Conservation (phyloP, 2,888 invertebrate genomes). For the Artemia sinica region DNA sequence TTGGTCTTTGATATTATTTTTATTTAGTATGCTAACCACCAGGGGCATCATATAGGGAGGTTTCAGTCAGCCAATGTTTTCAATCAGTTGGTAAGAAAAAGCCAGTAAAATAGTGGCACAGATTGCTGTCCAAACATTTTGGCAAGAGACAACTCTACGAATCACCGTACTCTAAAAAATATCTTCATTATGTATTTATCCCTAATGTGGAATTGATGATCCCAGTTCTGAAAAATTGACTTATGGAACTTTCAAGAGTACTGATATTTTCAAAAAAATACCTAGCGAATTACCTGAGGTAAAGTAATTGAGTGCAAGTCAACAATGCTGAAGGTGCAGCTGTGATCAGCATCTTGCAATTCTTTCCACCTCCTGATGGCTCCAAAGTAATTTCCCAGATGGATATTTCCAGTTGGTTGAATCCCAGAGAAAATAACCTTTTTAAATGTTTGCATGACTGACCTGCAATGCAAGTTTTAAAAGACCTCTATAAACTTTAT, state of each 20-base stretch:
- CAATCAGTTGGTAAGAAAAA: no score
- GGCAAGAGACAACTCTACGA: no score
- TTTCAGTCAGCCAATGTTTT: no score
- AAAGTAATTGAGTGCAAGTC: conserved; percentile 83
- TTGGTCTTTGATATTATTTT: no score
- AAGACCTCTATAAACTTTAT: neutral
- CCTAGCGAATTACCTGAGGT: conserved; percentile 43
- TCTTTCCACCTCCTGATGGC: conserved; percentile 71
- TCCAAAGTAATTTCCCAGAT: conserved; percentile 92
- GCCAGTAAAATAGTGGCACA: no score
- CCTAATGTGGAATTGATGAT: no score
- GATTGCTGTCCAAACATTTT: no score
- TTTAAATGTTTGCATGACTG: neutral
- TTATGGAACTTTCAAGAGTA: neutral
- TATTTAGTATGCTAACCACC: no score
- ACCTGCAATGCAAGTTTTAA: conserved; percentile 1
- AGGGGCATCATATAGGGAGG: no score
- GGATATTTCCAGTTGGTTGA: conserved; percentile 85
- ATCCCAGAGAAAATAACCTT: conserved; percentile 62
- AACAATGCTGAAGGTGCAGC: conserved; percentile 63
- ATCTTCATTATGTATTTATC: no score
- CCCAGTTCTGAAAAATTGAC: no score
- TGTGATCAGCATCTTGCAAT: conserved; percentile 51
- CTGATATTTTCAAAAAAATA: neutral
- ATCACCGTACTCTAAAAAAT: no score